These are phyloP conservation scores for Phyllotis vaccarum DNA, from an alignment of 2,797 vertebrate genomes.

Conservation along the genomic window DNA sequence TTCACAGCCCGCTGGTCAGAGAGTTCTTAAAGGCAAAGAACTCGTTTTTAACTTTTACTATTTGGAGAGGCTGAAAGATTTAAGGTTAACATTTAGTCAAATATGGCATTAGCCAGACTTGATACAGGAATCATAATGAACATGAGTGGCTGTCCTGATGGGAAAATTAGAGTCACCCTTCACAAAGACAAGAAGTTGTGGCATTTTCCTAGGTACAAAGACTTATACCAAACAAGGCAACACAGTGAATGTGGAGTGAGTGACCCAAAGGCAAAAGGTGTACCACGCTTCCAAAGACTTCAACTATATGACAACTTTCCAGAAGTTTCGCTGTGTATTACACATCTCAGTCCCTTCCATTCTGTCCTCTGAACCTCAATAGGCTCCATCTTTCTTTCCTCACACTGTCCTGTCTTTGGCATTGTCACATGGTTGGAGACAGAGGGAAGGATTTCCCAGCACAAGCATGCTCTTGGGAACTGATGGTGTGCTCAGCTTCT, in stretches of 20 bases:
- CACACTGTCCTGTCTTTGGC: background rate
- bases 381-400: background rate
- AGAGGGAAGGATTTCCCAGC: background rate
- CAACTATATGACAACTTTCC: background rate
- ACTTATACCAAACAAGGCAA: background rate
- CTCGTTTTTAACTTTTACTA: conserved; percentile 34
- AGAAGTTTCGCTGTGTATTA: background rate
- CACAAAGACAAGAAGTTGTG: background rate
- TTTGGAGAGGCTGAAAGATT: conserved; percentile 16
- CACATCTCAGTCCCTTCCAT: background rate
- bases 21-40: conserved; percentile 84
- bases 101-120: background rate
- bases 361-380: background rate
- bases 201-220: background rate
- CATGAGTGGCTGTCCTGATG: background rate
- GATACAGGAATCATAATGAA: background rate
- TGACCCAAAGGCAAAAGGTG: background rate
- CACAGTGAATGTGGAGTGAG: background rate
- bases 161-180: background rate
- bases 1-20: conserved; percentile 78
- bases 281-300: background rate
- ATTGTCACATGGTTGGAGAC: background rate
- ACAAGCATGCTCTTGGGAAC: background rate
- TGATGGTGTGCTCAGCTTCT: background rate
- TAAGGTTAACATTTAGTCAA: background rate